Evolutionary conservation across 2,888 invertebrate species (phyloP).

Genomic region (Chouioia cunea): DNA sequence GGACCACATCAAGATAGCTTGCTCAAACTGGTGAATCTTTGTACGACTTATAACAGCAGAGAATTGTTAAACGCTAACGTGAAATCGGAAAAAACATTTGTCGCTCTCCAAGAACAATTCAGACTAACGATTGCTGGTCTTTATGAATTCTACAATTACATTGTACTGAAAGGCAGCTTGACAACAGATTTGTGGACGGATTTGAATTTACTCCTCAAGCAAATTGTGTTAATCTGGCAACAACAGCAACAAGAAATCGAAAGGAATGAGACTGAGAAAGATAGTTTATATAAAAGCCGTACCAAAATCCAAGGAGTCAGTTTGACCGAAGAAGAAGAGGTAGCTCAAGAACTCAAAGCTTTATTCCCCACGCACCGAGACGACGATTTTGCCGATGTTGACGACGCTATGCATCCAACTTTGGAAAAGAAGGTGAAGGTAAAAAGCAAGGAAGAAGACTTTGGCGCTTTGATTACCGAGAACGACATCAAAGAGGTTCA

Average conservation of each 20-base stretch:
- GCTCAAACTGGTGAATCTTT: constrained; percentile 69
- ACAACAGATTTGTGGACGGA: constrained; percentile 68
- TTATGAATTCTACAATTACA: constrained; percentile 77
- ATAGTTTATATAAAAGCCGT: constrained; percentile 82
- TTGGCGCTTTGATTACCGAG: constrained; percentile 36
- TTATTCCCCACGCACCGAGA: constrained; percentile 80
- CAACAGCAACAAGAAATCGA: constrained; percentile 79
- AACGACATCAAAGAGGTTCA: constrained; percentile 66
- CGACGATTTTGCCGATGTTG: constrained; percentile 79
- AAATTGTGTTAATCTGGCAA: constrained; percentile 81
- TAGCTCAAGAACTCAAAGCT: constrained; percentile 75
- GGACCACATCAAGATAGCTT: constrained; percentile 61
- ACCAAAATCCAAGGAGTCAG: constrained; percentile 75
- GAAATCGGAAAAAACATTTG: constrained; percentile 51
- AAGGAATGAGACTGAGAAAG: constrained; percentile 79
- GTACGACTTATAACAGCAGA: constrained; percentile 66
- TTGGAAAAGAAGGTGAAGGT: constrained; percentile 46
- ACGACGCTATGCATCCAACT: constrained; percentile 63
- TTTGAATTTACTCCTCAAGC: constrained; percentile 72
- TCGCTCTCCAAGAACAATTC: constrained; percentile 69
- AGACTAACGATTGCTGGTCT: constrained; percentile 79
- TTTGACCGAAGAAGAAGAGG: constrained; percentile 78
- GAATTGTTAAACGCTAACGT: constrained; percentile 66
- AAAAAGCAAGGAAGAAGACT: constrained; percentile 19
- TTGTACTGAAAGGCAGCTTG: constrained; percentile 71